These are phyloP conservation scores for Siniperca chuatsi DNA, from an alignment of 2,113 vertebrate species.

Conservation along the genomic window DNA sequence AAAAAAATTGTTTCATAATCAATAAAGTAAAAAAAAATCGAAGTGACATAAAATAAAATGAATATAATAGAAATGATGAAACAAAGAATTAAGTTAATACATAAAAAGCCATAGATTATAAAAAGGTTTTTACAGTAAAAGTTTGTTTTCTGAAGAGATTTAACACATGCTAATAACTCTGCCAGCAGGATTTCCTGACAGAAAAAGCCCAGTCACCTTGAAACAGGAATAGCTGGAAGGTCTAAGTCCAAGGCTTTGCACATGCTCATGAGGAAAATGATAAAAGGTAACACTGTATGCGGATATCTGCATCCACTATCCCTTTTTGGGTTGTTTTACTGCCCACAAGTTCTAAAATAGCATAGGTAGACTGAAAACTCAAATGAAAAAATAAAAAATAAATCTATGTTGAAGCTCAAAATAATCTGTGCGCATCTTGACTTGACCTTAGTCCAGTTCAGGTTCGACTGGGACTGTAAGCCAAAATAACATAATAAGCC, in stretches of 20 bases:
- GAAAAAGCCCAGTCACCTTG: constrained; percentile 5
- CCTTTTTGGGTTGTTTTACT: neutral
- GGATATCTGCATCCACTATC: neutral
- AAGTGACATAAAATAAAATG: neutral
- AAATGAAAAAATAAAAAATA: neutral
- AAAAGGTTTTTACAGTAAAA: neutral
- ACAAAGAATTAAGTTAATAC: neutral
- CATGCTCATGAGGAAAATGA: neutral
- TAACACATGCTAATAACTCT: neutral
- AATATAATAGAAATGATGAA: neutral
- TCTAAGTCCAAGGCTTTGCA: neutral
- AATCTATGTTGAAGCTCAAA: neutral
- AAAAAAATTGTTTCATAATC: neutral
- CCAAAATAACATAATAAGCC: constrained; percentile 7
- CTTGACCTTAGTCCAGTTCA: neutral
- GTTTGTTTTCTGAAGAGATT: neutral
- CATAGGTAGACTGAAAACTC: neutral
- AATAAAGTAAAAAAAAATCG: neutral
- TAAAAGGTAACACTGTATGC: neutral
- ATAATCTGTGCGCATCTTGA: constrained; percentile 10
- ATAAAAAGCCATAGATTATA: neutral
- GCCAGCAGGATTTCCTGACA: neutral
- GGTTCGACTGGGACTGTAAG: neutral
- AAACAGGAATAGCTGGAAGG: constrained; percentile 3
- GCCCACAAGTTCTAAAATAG: neutral